Percentiles rank a stretch among this genome's conserved stretches.
Evolutionary conservation across 2,888 invertebrate species (phyloP).

Genomic region (Sussaba pulchella): DNA sequence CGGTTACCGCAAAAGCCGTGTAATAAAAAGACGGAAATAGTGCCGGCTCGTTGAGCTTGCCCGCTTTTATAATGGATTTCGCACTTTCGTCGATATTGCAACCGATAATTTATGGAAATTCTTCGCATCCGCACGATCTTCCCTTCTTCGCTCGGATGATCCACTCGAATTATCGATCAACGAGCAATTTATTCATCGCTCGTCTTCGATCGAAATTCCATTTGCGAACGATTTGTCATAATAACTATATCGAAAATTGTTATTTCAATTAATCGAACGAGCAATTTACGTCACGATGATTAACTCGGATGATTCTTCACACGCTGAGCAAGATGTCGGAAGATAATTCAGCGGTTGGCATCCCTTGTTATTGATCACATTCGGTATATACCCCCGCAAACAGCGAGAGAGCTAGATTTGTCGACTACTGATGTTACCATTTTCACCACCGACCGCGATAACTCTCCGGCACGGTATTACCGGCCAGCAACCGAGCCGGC

Average conservation of each 20-base stretch:
- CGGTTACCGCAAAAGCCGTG: constrained; percentile 66
- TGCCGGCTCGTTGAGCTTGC: constrained; percentile 53
- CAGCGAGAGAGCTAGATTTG: constrained; percentile 53
- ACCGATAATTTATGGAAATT: constrained; percentile 66
- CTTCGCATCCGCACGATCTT: constrained; percentile 28
- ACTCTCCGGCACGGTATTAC: constrained; percentile 78
- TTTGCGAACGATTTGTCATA: constrained; percentile 52
- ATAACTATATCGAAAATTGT: constrained; percentile 31
- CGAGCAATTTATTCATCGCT: constrained; percentile 41
- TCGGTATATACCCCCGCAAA: constrained; percentile 41
- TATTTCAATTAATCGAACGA: constrained; percentile 19
- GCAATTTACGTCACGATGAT: constrained; percentile 38
- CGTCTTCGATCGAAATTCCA: background rate
- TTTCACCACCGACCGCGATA: constrained; percentile 82
- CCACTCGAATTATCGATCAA: constrained; percentile 41
- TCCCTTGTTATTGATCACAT: constrained; percentile 67
- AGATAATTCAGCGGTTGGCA: constrained; percentile 59
- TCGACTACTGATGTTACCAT: constrained; percentile 72
- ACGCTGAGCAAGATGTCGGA: constrained; percentile 23
- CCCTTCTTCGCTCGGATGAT: constrained; percentile 27
- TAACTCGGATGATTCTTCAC: constrained; percentile 37
- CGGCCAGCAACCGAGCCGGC: constrained; percentile 74
- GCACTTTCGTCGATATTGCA: constrained; percentile 70
- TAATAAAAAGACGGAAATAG: constrained; percentile 40
- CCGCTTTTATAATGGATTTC: constrained; percentile 75